Evolutionary conservation across 1,140 invertebrate genomes (phyloP).

Genomic region (Scylla paramamosain): DNA sequence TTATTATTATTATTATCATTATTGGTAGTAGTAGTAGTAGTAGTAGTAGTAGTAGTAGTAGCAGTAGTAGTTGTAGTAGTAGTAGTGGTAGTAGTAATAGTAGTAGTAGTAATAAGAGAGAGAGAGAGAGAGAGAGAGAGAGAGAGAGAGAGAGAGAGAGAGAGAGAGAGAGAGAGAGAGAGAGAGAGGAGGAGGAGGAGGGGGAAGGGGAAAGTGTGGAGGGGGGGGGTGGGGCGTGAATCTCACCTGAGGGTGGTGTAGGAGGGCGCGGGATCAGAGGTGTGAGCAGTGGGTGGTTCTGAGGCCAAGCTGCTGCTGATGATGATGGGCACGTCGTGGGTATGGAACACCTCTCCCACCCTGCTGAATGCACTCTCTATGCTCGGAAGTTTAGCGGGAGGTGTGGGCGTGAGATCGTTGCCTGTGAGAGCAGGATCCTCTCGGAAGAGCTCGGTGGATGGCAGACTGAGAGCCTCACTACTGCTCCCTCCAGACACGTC

Average conservation of each 20-base stretch:
- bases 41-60: no score
- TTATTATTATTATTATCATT: no score
- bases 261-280: constrained; percentile 64
- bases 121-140: constrained; percentile 21
- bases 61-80: no score
- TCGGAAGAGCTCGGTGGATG: constrained; percentile 43
- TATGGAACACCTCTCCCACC: constrained; percentile 71
- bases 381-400: constrained; percentile 74
- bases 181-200: not conserved
- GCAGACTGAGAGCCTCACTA: constrained; percentile 62
- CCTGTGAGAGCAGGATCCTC: constrained; percentile 34
- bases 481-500: constrained; percentile 71
- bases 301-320: not conserved
- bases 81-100: not conserved
- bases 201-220: not conserved
- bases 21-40: no score
- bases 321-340: constrained; percentile 39
- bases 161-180: not conserved
- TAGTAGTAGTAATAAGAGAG: not conserved
- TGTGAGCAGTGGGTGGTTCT: constrained; percentile 43
- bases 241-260: constrained; percentile 73
- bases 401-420: constrained; percentile 17
- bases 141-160: constrained; percentile 19
- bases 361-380: constrained; percentile 77
- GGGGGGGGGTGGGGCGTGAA: not conserved